Evolutionary conservation across 2,888 invertebrate genomes (phyloP), one percentile per base, ranked within the genome.

Genomic region (Leucophenga montana): DNA sequence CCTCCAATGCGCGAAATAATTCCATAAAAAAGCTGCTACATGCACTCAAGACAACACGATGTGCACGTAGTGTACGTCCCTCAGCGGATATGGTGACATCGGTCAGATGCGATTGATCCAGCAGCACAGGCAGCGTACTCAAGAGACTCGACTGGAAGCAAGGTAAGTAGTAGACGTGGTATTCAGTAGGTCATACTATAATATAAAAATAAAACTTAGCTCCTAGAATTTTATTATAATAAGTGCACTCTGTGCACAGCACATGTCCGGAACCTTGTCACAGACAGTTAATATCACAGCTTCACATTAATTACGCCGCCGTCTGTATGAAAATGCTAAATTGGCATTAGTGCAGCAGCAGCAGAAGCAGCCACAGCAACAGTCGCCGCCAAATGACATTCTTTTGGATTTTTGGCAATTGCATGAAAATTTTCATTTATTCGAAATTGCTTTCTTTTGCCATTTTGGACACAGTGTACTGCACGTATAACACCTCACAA

Each of bases 1-100:
- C 82, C 74, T 88, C 87, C 73, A 89, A 81, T 0, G 88, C 87
- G n/a, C 88, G 87, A 90, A 96, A 96, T 74, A 96, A 90, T 84
- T 95, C 95, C 81, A 95, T 93, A 88, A 97, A 97, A 90, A 97
- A 97, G 78, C 94, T 93, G 89, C 96, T 96, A 89, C 97, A 96
- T 75, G 96, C 95, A 31, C 96, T 96, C 69, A 97, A 90, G 66
- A 97, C 94, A 66, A 97, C 92, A 83, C 93, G 92, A 89, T 97
- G 97, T 1, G 96, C 97, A 81, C 93, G 93, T 77, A 97, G 90
- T n/a, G 93, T 93, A 73, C 94, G 92, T 22, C 95, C 95, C 79
- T 94, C 95, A 5, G 96, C 96, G 75, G 95, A 95, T 61, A 97
- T 90, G 13, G 96, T 96, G 64, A 96, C 95, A 88, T 96, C 96